phyloP scores from a whole-genome alignment of 2,888 invertebrate species.

The Lasioglossum villosulum region DNA sequence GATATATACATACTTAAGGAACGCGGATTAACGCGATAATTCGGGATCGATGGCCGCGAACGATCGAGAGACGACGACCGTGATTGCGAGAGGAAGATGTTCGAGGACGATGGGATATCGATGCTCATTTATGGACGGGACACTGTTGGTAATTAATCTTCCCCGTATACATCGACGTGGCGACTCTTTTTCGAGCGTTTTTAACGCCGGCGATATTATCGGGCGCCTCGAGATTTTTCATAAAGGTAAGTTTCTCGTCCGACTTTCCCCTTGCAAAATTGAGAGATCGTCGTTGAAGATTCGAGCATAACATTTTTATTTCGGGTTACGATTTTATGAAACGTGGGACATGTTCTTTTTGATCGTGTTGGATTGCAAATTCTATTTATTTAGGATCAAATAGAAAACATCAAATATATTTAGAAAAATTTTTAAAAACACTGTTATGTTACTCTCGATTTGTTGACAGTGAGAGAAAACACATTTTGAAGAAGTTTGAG shows the following conservation, averaged over 20 bases:
- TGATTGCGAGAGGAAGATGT: neutral
- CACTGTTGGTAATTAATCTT: conserved; percentile 10
- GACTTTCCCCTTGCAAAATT: neutral
- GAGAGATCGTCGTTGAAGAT: neutral
- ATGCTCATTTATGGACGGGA: conserved; percentile 4
- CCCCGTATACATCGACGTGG: neutral
- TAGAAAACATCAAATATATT: neutral
- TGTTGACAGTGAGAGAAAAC: neutral
- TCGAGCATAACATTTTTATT: neutral
- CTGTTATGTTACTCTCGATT: no score
- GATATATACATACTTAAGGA: conserved; percentile 33
- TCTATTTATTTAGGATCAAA: neutral
- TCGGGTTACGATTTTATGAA: neutral
- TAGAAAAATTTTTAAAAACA: neutral
- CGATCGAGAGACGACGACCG: neutral
- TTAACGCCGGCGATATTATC: neutral
- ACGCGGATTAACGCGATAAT: conserved; percentile 5
- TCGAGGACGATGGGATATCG: neutral
- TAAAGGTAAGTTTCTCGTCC: neutral
- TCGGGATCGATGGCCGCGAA: neutral
- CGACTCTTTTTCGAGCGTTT: neutral
- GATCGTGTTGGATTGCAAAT: neutral
- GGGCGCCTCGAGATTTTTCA: neutral
- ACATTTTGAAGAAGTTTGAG: neutral
- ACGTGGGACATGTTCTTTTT: neutral